Evolutionary conservation across 2,888 invertebrate genomes (phyloP), one percentile per base, ranked within the genome.

Genomic region (Ophioninae sp.): DNA sequence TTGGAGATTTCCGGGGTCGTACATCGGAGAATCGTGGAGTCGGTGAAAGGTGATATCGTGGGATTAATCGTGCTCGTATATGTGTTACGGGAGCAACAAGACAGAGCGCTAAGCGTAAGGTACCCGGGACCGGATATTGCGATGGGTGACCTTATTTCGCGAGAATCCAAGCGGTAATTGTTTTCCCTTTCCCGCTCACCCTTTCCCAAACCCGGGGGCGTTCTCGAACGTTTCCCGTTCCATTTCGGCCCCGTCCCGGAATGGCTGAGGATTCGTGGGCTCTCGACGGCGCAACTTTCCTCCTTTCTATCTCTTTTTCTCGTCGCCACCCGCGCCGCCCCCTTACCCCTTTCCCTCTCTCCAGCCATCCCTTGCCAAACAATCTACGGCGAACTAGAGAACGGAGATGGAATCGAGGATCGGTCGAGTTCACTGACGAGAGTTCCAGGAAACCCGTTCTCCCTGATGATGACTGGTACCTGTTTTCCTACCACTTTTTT

Each of bases 121-220:
- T 22, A 58, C 51, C 56, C n/a, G 61, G 64, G 22, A 64, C 71
- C 81, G 85, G 85, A 87, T 88, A 87, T 87, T 88, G 83, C 87
- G 71, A 85, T 67, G 73, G 84, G 76, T 87, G 88, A 88, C 87
- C 88, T 87, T 85, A 87, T 88, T 89, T 87, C 84, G 63, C 75
- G 81, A 83, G 85, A 87, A 85, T 86, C 88, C 86, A 80, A 87
- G 83, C 84, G 85, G 87, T 89, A 88, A 89, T 88, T 89, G 86
- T 86, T 82, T 85, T 72, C 69, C 85, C 83, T 82, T 65, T 71
- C 68, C 74, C 82, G 72, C 71, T 30, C n/a, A 37, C 59, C 71
- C 76, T 51, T 37, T 69, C 58, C 64, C 58, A 39, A 39, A 69
- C 41, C 68, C 58, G 37, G 69, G 63, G 69, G 69, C 74, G 63